These are phyloP conservation scores for Nemotelus nigrinus DNA, from an alignment of 2,888 invertebrate species.

Conservation along the genomic window DNA sequence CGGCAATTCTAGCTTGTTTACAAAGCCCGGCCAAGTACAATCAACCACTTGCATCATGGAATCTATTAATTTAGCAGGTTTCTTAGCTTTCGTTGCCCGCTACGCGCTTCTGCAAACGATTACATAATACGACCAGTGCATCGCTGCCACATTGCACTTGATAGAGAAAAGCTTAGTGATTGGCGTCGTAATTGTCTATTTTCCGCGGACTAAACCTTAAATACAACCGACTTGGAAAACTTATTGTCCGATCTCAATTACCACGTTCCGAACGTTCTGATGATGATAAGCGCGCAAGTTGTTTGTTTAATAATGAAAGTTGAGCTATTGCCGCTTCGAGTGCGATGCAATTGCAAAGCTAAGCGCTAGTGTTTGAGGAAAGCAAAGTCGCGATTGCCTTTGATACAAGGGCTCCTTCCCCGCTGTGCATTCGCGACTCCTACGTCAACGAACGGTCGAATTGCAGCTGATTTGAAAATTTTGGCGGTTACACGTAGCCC, in stretches of 20 bases:
- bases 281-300: constrained; percentile 35
- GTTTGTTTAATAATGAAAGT: constrained; percentile 27
- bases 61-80: constrained; percentile 6
- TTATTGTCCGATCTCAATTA: constrained; percentile 36
- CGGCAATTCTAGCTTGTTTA: no score
- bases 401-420: not conserved
- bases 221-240: constrained; percentile 20
- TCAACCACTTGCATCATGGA: no score
- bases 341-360: constrained; percentile 5
- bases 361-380: constrained; percentile 7
- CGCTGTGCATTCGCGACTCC: not conserved
- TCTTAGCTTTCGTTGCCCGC: constrained; percentile 14
- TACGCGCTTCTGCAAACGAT: constrained; percentile 6
- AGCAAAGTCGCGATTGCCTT: not conserved
- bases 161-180: constrained; percentile 29
- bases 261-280: constrained; percentile 37
- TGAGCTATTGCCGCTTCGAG: constrained; percentile 21
- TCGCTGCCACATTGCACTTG: constrained; percentile 37
- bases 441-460: no score
- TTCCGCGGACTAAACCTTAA: constrained; percentile 17
- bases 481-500: constrained; percentile 8
- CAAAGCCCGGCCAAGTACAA: no score
- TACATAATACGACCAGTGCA: constrained; percentile 13
- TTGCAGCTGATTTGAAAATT: constrained; percentile 3
- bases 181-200: constrained; percentile 15